These are phyloP conservation scores for Piaya cayana DNA, from an alignment of 2,113 vertebrate genomes.

Conservation along the genomic window DNA sequence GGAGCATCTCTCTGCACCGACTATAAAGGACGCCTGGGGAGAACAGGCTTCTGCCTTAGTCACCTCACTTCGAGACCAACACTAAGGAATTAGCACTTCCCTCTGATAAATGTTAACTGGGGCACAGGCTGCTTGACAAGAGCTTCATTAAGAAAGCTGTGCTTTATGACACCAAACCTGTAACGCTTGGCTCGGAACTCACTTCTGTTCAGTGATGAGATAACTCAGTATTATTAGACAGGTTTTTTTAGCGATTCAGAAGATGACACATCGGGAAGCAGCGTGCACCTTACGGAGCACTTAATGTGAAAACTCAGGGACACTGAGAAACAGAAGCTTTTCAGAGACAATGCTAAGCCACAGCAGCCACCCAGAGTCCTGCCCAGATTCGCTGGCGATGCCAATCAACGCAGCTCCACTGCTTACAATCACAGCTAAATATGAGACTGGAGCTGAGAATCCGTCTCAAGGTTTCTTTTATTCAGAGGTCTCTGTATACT, in stretches of 20 bases:
- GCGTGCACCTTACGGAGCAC: neutral
- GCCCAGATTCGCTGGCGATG: neutral
- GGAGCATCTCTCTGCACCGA: neutral
- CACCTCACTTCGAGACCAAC: neutral
- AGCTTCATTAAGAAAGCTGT: neutral
- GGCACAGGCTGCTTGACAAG: neutral
- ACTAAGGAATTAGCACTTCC: neutral
- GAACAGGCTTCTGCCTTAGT: neutral
- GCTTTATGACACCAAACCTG: neutral
- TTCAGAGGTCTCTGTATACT: slow-evolving; percentile 25
- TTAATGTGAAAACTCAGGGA: neutral
- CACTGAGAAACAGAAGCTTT: neutral
- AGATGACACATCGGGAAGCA: neutral
- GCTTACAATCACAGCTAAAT: neutral
- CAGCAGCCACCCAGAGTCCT: slow-evolving; percentile 7
- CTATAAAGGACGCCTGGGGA: neutral
- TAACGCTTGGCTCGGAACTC: neutral
- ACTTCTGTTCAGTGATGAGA: neutral
- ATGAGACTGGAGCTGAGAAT: slow-evolving; percentile 48
- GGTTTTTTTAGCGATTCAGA: neutral
- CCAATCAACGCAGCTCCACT: slow-evolving; percentile 7
- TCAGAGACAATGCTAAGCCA: neutral
- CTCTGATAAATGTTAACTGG: neutral
- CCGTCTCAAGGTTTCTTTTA: neutral
- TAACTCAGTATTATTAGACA: neutral